Evolutionary conservation across 2,797 vertebrate genomes (phyloP), one percentile per base, ranked within the genome.

Genomic region (Onychomys torridus): DNA sequence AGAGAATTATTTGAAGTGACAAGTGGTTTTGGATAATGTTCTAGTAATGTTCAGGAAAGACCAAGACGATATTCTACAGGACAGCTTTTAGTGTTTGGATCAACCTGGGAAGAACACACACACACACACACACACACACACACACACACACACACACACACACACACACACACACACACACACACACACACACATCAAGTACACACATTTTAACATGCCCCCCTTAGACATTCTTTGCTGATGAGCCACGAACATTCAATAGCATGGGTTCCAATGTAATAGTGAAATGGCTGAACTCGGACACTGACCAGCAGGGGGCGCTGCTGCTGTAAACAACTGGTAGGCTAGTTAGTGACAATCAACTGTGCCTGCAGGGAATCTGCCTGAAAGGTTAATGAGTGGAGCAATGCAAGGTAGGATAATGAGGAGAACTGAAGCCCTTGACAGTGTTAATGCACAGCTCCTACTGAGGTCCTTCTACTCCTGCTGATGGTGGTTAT

Each of bases 1-100:
- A 88, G 73, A 93, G 37, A 84, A 71, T 91, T 90, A 46, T 81
- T 34, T 86, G 79, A 76, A 92, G 12, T 76, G 46, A 71, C 59
- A 57, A 65, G 5, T 76, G 29, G 79, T 43, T 89, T 83, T 89
- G 67, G 14, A 82, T 57, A 55, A 55, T 92, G 43, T 77, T 49
- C 6, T 8, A 94, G 46, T 77, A 73, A 75, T 49, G 57, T 83
- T 34, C 55, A 71, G 85, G 1, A 40, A 92, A 89, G 43, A 81
- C 77, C 34, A 96, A 87, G 32, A 37, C 13, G 55, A 4, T 71
- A 86, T 13, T 94, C 63, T 82, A 27, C 55, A 40, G 67, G 43
- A 79, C 0, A 14, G 5, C 32, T 83, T 93, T 19, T 23, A 40
- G 37, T 40, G 6, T 16, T 43, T 14, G 32, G 27, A 52, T n/a